Conservation (phyloP, 2,888 invertebrate genomes). For the Papilio gigon region DNA sequence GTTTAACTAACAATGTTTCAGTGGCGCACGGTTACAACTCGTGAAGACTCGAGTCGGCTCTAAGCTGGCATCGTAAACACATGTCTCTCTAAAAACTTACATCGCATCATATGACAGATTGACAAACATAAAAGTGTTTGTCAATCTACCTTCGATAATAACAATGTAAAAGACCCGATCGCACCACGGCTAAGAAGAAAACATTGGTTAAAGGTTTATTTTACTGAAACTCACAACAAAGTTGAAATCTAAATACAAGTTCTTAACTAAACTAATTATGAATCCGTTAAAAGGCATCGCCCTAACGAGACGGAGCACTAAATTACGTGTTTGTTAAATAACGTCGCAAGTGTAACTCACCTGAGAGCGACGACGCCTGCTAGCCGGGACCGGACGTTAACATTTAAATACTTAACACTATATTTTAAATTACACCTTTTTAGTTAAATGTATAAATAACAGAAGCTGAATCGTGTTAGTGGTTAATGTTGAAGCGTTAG, state of each 20-base stretch:
- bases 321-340: slow-evolving; percentile 29
- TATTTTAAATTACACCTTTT: slow-evolving; percentile 61
- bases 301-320: slow-evolving; percentile 25
- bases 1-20: too few relatives aligned
- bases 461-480: slow-evolving; percentile 52
- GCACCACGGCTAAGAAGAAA: background rate
- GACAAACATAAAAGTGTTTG: too few relatives aligned
- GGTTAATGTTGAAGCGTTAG: slow-evolving; percentile 50
- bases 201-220: background rate
- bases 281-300: slow-evolving; percentile 39
- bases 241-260: background rate
- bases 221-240: background rate
- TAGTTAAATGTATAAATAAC: slow-evolving; percentile 51
- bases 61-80: too few relatives aligned
- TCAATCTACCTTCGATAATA: too few relatives aligned
- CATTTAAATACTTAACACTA: slow-evolving; percentile 63
- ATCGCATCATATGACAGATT: too few relatives aligned
- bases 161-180: background rate
- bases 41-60: too few relatives aligned
- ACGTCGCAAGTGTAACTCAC: slow-evolving; percentile 56
- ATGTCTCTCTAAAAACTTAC: too few relatives aligned
- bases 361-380: slow-evolving; percentile 57
- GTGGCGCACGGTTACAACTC: too few relatives aligned
- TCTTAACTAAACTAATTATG: background rate
- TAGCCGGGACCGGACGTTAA: slow-evolving; percentile 55